Percentiles rank a stretch among this genome's conserved stretches.
phyloP scores from a whole-genome alignment of 2,888 invertebrate species.

The Xylocampa areola region DNA sequence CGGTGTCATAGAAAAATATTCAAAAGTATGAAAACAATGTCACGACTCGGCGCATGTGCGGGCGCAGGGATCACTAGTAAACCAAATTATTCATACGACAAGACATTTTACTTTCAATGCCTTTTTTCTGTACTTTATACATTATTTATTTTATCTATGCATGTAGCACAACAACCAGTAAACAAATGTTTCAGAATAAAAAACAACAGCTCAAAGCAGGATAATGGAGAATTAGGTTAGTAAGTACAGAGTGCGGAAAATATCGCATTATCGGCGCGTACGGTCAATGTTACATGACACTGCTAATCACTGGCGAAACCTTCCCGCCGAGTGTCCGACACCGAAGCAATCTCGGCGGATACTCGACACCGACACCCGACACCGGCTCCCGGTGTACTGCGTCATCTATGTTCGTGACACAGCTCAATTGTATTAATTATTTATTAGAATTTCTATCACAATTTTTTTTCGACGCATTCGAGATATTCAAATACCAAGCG shows the following conservation, averaged over 20 bases:
- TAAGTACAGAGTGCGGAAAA: slow-evolving; percentile 4
- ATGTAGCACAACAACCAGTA: too few species aligned
- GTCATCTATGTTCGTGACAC: slow-evolving; percentile 29
- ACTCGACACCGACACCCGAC: slow-evolving; percentile 52
- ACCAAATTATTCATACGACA: slow-evolving; percentile 17
- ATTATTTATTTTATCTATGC: too few species aligned
- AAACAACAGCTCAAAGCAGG: background rate
- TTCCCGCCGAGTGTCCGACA: slow-evolving; percentile 8
- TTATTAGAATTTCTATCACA: too few species aligned
- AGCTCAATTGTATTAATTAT: slow-evolving; percentile 17
- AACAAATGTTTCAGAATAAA: background rate
- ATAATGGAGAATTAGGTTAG: slow-evolving; percentile 1
- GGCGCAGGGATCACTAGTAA: background rate
- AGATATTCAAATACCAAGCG: too few species aligned
- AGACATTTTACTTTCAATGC: slow-evolving; percentile 23
- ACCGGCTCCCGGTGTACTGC: slow-evolving; percentile 25
- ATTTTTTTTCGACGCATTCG: too few species aligned
- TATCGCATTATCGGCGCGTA: slow-evolving; percentile 15
- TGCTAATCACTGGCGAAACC: slow-evolving; percentile 39
- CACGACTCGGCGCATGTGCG: slow-evolving; percentile 9
- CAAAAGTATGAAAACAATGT: slow-evolving; percentile 8
- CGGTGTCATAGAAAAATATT: slow-evolving; percentile 1
- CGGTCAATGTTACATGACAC: slow-evolving; percentile 38
- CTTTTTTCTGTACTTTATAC: background rate
- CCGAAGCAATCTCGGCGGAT: slow-evolving; percentile 44